Percentiles rank a stretch among this genome's conserved stretches.
phyloP scores from a whole-genome alignment of 2,113 vertebrate genomes.

The Donacobius atricapilla region DNA sequence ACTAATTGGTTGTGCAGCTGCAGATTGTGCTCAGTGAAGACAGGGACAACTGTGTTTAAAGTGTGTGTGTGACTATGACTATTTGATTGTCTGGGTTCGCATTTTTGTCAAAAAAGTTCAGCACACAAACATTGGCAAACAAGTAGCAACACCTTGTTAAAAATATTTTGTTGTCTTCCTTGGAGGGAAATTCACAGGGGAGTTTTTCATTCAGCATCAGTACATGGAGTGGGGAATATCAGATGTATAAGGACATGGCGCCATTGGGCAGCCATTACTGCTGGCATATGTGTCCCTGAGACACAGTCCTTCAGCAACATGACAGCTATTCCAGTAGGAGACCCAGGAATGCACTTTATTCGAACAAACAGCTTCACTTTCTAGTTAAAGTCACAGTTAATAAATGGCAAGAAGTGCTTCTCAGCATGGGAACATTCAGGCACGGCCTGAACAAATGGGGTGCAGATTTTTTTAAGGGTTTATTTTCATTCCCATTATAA shows the following conservation, averaged over 20 bases:
- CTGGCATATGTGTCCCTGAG: background rate
- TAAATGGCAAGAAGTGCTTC: conserved; percentile 61
- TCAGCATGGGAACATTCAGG: conserved; percentile 29
- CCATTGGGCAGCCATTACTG: background rate
- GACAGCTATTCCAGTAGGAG: conserved; percentile 49
- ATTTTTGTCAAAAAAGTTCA: background rate
- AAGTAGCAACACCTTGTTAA: background rate
- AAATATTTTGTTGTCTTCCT: background rate
- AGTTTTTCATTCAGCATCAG: background rate
- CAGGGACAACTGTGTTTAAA: background rate
- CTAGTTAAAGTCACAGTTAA: conserved; percentile 63
- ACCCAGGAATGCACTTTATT: conserved; percentile 39
- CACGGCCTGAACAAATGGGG: conserved; percentile 58
- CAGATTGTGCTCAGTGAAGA: background rate
- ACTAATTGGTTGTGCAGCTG: background rate
- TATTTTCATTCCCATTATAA: conserved; percentile 26
- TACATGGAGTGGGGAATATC: background rate
- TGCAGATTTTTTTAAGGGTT: conserved; percentile 56
- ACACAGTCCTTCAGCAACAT: background rate
- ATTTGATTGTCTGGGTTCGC: background rate
- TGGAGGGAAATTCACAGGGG: background rate
- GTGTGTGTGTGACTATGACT: background rate
- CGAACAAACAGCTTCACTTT: conserved; percentile 47
- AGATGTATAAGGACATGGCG: background rate
- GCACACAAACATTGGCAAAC: background rate